phyloP scores from a whole-genome alignment of 2,113 vertebrate genomes.

The Brienomyrus longianalis region DNA sequence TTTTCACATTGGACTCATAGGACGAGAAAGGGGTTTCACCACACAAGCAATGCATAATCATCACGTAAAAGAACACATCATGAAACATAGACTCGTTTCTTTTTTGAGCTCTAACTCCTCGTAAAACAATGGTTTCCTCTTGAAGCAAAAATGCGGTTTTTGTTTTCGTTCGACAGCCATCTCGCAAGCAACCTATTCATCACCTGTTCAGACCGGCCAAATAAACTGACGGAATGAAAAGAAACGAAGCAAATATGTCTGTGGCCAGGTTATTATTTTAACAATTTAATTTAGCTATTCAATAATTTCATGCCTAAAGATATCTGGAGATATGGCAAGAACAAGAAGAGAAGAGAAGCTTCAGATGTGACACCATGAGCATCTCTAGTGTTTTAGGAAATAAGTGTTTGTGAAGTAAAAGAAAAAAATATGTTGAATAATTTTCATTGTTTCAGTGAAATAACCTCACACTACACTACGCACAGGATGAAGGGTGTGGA shows the following conservation, averaged over 20 bases:
- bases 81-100: neutral
- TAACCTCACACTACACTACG: neutral
- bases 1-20: neutral
- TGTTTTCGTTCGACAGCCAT: neutral
- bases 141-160: neutral
- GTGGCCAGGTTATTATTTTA: neutral
- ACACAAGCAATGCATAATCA: neutral
- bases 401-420: neutral
- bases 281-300: neutral
- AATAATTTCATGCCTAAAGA: neutral
- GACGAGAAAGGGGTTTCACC: neutral
- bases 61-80: neutral
- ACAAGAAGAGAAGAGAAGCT: neutral
- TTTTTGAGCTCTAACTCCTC: neutral
- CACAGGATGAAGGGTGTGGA: neutral
- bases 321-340: neutral
- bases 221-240: neutral
- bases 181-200: neutral
- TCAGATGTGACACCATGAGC: neutral
- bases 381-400: neutral
- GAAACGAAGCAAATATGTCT: neutral
- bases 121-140: neutral
- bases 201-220: neutral
- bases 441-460: neutral
- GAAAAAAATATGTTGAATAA: neutral